Percentiles rank a stretch among this genome's conserved stretches.
phyloP scores from a whole-genome alignment of 2,113 vertebrate species.

The Hymenochirus boettgeri region DNA sequence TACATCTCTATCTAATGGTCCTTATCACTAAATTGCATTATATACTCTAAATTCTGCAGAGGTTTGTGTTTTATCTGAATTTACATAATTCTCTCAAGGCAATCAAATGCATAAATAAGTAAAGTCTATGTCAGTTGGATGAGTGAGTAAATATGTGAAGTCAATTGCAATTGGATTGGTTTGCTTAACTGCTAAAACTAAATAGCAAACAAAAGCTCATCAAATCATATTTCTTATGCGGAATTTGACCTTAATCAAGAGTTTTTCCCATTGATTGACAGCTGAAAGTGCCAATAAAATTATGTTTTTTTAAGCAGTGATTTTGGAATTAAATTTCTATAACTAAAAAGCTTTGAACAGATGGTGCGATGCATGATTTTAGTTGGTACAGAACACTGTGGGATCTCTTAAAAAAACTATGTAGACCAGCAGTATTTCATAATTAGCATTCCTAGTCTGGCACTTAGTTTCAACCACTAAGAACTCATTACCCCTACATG shows the following conservation, averaged over 20 bases:
- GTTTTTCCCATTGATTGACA: background rate
- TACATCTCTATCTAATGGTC: too few relatives aligned
- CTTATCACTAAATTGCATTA: too few relatives aligned
- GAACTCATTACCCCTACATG: background rate
- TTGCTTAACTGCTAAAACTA: too few relatives aligned
- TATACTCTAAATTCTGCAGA: too few relatives aligned
- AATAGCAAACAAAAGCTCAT: too few relatives aligned
- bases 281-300: background rate
- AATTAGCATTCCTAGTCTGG: conserved; percentile 30
- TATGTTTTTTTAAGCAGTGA: background rate
- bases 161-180: too few relatives aligned
- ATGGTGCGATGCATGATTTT: conserved; percentile 19
- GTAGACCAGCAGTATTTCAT: conserved; percentile 19
- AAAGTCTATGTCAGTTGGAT: too few relatives aligned
- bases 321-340: background rate
- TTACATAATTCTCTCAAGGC: too few relatives aligned
- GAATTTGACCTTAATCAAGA: background rate
- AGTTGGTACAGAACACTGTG: conserved; percentile 11
- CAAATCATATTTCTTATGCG: background rate
- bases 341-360: conserved; percentile 3
- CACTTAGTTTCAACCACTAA: conserved; percentile 25
- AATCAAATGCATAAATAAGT: too few relatives aligned
- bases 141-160: too few relatives aligned
- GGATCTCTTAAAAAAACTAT: conserved; percentile 27
- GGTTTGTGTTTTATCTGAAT: too few relatives aligned